Evolutionary conservation across 2,113 vertebrate genomes (phyloP), one percentile per base, ranked within the genome.

Genomic region (Microtus ochrogaster): DNA sequence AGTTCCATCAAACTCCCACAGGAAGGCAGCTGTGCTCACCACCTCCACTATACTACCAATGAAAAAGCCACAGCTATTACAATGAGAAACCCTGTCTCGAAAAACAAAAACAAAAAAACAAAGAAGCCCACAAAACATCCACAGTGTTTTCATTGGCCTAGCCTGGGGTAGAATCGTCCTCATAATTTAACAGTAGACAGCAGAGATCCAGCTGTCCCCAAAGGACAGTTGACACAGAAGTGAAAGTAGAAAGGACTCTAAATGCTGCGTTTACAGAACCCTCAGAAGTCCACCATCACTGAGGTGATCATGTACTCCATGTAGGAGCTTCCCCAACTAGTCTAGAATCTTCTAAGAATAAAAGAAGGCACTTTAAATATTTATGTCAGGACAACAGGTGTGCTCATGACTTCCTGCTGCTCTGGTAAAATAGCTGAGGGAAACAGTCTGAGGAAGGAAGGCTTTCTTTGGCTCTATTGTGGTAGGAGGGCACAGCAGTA

Each of bases 11-110:
- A 86, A 66, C 9, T 13, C 33, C 24, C 16, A 4, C 28, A 39
- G 21, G 16, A 68, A 98, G 98, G 98, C 98, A 98, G 98, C 98
- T 98, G 98, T 98, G 98, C 98, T 98, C 93, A 98, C 98, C 98
- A 98, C 98, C 93, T 98, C 98, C 98, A 98, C 98, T 98, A 98
- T 98, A 98, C 98, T 98, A 98, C 98, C 98, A 98, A 98, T 86
- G 95, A 92, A n/a, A 72, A 19, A 36, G 68, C 68, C 68, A n/a
- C 33, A 16, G 36, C 7, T 72, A 7, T n/a, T 72, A n/a, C 68
- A 72, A 1, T n/a, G 68, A 72, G 68, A n/a, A n/a, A 72, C 17
- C 14, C 33, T 72, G 7, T 19, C 16, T 72, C 16, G 8, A 33
- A n/a, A 19, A 72, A 70, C 17, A 19, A 3, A 14, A 70, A 70